phyloP scores from a whole-genome alignment of 2,888 invertebrate genomes.

The Trachelus tabidus region DNA sequence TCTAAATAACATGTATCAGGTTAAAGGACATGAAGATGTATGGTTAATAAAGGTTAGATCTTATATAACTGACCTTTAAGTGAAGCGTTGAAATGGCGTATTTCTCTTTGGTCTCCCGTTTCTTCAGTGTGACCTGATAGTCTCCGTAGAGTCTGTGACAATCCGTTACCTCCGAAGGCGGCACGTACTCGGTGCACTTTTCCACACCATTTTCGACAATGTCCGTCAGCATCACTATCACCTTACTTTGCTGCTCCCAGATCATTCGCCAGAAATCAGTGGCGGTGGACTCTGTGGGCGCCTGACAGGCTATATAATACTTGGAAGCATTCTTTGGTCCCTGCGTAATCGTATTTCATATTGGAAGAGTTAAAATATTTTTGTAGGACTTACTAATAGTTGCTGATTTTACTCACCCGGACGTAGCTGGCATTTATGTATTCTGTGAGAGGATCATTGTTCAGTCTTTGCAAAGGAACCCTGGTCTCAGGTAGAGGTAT shows the following conservation, averaged over 20 bases:
- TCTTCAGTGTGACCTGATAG: conserved; percentile 87
- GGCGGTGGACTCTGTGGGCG: conserved; percentile 86
- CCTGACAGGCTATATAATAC: conserved; percentile 93
- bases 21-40: background rate
- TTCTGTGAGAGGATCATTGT: conserved; percentile 82
- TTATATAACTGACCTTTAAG: conserved; percentile 71
- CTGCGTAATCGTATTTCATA: conserved; percentile 65
- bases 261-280: conserved; percentile 96
- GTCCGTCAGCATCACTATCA: conserved; percentile 91
- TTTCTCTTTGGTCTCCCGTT: conserved; percentile 89
- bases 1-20: conserved; percentile 62
- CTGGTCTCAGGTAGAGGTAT: conserved; percentile 92
- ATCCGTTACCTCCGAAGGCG: conserved; percentile 91
- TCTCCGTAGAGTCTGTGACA: conserved; percentile 89
- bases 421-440: conserved; percentile 96
- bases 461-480: conserved; percentile 79
- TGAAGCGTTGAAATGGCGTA: conserved; percentile 89
- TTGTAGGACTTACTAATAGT: background rate
- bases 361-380: background rate
- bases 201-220: conserved; percentile 90
- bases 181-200: conserved; percentile 91
- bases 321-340: conserved; percentile 86
- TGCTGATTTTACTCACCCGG: conserved; percentile 73
- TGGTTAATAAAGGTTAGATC: background rate
- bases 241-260: conserved; percentile 92